Evolutionary conservation across 2,888 invertebrate species (phyloP), one percentile per base, ranked within the genome.

Genomic region (Sicus ferrugineus): DNA sequence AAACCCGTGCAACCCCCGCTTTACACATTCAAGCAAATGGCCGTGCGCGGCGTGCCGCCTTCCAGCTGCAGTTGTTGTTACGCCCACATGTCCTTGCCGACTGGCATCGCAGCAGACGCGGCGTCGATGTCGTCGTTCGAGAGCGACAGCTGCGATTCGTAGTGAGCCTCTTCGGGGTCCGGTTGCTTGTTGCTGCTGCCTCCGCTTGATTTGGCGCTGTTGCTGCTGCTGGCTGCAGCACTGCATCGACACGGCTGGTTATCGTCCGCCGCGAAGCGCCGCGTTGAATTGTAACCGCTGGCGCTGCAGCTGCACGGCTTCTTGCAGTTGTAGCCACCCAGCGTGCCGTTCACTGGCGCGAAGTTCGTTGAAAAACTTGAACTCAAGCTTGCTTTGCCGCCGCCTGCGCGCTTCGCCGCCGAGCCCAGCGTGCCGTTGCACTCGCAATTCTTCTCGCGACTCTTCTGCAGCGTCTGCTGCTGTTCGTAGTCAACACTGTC

Each of bases 291-390:
- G 58, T 30, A 30, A 21, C 46, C 46, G 19, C 73, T 70, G 28
- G 70, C 70, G 0, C 77, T 78, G 48, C 80, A 80, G 67, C 76
- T 78, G 70, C 80, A 80, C 21, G 80, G 77, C 71, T 83, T 83
- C 71, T 82, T 83, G 75, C 82, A 83, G 67, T 82, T 83, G 70
- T 82, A 82, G 42, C 78, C 78, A 71, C 73, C 70, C 72, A 75
- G 68, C 68, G 42, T 71, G 0, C 75, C 64, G 1, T 63, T 73
- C 0, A 77, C 30, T 31, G 75, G 70, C 21, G 81, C 79, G 74
- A 83, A 84, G 71, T 84, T 84, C n/a, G 83, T 83, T 65, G 83
- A 81, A 54, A 83, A 84, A 69, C 83, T 81, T 67, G 80, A 75
- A 48, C 83, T 82, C 70, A 84, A 68, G 16, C 73, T 71, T 62